These are phyloP conservation scores for Amblyornis subalaris DNA, from an alignment of 2,113 vertebrate species.

Conservation along the genomic window DNA sequence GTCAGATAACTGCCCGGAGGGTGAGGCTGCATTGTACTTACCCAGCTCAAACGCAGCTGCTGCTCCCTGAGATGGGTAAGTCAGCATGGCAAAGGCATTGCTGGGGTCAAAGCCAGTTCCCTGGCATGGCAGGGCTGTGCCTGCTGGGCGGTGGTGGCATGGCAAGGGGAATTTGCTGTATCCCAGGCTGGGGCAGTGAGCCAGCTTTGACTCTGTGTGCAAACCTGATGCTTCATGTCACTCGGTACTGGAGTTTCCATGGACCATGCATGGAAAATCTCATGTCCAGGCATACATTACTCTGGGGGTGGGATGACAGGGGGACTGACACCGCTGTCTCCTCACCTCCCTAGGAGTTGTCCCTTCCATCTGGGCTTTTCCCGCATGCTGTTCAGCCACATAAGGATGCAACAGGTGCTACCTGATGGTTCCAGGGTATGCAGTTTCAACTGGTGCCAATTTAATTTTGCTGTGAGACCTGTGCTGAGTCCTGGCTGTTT, in stretches of 20 bases:
- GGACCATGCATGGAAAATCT: background rate
- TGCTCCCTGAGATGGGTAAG: background rate
- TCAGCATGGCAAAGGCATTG: background rate
- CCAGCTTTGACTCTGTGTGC: background rate
- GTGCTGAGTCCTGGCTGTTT: background rate
- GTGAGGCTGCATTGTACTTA: background rate
- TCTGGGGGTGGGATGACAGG: background rate
- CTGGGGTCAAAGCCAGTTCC: background rate
- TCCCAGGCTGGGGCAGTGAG: background rate
- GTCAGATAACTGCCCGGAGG: background rate
- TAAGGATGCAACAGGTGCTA: background rate
- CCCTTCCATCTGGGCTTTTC: background rate
- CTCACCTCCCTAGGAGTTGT: background rate
- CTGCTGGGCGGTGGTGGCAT: background rate
- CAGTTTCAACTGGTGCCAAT: background rate
- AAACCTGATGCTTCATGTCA: background rate
- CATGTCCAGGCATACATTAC: background rate
- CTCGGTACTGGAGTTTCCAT: background rate
- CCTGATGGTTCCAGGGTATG: background rate
- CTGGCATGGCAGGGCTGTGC: background rate
- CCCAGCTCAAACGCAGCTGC: background rate
- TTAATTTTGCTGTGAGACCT: background rate
- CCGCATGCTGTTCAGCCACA: accelerated
- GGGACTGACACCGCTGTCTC: background rate
- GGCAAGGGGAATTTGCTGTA: background rate